phyloP scores from a whole-genome alignment of 2,797 vertebrate genomes.

The Borostomias antarcticus region DNA sequence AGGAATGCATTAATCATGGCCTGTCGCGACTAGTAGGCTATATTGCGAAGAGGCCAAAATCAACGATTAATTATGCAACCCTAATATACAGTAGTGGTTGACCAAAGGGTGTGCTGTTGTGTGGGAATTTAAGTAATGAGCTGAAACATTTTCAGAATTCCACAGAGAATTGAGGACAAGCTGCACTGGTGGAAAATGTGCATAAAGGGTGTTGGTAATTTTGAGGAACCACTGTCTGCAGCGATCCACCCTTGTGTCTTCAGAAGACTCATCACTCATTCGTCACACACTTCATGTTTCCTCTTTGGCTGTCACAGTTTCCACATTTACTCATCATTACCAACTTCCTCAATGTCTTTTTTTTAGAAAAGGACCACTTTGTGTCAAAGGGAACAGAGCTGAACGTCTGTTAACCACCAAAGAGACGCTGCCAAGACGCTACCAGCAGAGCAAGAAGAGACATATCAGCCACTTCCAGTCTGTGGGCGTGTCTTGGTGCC shows the following conservation, averaged over 20 bases:
- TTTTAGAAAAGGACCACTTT: conserved; percentile 34
- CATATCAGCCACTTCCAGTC: conserved; percentile 5
- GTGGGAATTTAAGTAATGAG: too few relatives aligned
- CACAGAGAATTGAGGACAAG: too few relatives aligned
- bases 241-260: too few relatives aligned
- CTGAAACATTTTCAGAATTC: not conserved
- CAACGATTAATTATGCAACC: too few relatives aligned
- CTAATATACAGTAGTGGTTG: too few relatives aligned
- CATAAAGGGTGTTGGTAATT: too few relatives aligned
- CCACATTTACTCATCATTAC: conserved; percentile 14
- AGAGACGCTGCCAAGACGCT: conserved; percentile 33
- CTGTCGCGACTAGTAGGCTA: too few relatives aligned
- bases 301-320: conserved; percentile 48
- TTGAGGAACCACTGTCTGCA: not conserved
- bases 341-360: conserved; percentile 22
- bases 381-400: conserved; percentile 51
- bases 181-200: too few relatives aligned
- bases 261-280: too few relatives aligned
- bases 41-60: too few relatives aligned
- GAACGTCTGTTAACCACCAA: conserved; percentile 40
- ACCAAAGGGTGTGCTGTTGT: not conserved
- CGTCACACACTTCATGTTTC: conserved; percentile 40
- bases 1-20: too few relatives aligned
- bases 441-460: conserved; percentile 41
- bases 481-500: conserved; percentile 1